These are phyloP conservation scores for Corythoichthys intestinalis DNA, from an alignment of 2,113 vertebrate species.

Conservation along the genomic window DNA sequence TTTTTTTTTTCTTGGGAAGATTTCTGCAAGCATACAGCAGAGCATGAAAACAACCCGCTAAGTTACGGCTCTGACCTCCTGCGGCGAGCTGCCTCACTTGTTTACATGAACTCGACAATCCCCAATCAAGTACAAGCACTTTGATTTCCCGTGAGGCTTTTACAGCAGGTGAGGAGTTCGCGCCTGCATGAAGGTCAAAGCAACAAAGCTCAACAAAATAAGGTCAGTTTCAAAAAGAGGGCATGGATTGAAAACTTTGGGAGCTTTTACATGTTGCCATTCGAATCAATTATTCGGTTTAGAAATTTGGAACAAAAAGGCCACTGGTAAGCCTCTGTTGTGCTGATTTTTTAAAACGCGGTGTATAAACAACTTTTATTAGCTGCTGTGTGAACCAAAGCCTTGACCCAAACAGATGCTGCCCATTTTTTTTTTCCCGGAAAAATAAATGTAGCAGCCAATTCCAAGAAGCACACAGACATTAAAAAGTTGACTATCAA, in stretches of 20 bases:
- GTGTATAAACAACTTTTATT: background rate
- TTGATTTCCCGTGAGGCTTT: constrained; percentile 43
- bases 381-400: background rate
- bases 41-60: constrained; percentile 6
- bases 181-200: constrained; percentile 34
- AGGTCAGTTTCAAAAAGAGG: constrained; percentile 24
- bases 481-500: background rate
- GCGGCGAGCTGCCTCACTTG: constrained; percentile 16
- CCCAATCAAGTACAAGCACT: constrained; percentile 36
- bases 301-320: too few species aligned
- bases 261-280: background rate
- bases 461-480: background rate
- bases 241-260: background rate
- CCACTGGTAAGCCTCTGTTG: too few species aligned
- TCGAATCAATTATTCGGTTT: background rate
- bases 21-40: constrained; percentile 16
- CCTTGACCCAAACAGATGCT: background rate
- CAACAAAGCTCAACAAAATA: constrained; percentile 37
- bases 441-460: background rate
- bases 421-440: background rate
- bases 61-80: constrained; percentile 39
- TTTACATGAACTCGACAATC: constrained; percentile 24
- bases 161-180: constrained; percentile 25
- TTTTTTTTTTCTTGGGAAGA: background rate
- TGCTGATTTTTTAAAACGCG: too few species aligned